phyloP scores from a whole-genome alignment of 2,113 vertebrate species.

The Myiopsitta monachus region DNA sequence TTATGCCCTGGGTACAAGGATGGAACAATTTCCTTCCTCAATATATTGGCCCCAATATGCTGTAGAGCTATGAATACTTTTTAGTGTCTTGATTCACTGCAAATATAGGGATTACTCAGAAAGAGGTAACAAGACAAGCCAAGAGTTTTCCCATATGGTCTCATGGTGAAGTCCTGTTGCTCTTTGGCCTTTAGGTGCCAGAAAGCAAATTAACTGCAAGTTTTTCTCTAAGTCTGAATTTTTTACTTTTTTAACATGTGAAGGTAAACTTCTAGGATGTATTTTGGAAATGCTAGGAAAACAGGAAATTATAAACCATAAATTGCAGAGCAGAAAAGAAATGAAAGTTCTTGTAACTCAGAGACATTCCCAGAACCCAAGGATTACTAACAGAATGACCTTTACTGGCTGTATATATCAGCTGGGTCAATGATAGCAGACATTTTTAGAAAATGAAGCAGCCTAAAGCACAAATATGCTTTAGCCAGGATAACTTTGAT shows the following conservation, averaged over 20 bases:
- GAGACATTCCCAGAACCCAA: neutral
- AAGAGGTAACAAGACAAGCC: neutral
- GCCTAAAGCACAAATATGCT: neutral
- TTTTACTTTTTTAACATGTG: neutral
- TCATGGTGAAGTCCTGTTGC: neutral
- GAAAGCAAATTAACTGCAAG: neutral
- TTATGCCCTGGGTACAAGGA: neutral
- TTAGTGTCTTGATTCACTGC: neutral
- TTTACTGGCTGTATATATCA: neutral
- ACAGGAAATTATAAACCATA: slow-evolving; percentile 2
- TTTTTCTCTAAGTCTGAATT: neutral
- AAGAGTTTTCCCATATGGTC: neutral
- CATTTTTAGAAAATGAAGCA: neutral
- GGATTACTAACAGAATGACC: neutral
- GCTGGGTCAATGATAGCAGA: neutral
- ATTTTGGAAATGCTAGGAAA: neutral
- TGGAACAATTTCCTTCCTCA: neutral
- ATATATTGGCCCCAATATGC: neutral
- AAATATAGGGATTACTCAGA: neutral
- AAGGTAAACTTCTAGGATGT: neutral
- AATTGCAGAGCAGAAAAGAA: slow-evolving; percentile 1
- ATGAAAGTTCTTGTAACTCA: neutral
- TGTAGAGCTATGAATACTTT: neutral
- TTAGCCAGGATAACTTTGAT: neutral
- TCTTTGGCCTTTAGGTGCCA: slow-evolving; percentile 3